Percentiles rank a stretch among this genome's conserved stretches.
Evolutionary conservation across 2,113 vertebrate species (phyloP).

Genomic region (Conger conger): DNA sequence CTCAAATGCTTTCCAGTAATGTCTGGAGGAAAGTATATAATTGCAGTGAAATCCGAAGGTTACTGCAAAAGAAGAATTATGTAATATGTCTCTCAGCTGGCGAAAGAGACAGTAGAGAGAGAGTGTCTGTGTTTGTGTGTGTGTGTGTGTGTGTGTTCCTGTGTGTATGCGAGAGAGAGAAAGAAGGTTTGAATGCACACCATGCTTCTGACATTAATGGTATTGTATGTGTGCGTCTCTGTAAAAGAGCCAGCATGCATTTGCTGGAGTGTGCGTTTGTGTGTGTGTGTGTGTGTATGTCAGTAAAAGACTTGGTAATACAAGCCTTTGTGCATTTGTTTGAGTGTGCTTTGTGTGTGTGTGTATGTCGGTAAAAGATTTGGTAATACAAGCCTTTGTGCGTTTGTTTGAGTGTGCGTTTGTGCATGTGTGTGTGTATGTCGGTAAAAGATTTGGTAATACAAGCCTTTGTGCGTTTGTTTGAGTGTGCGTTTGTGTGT

Average conservation of each 20-base stretch:
- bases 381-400: no score
- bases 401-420: not conserved
- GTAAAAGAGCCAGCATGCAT: slow-evolving; percentile 10
- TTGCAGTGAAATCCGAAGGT: not conserved
- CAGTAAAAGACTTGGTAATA: no score
- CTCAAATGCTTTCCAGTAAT: not conserved
- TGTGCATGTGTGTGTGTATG: not conserved
- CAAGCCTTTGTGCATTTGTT: not conserved
- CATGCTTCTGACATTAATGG: not conserved
- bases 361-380: not conserved
- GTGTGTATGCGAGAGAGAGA: not conserved
- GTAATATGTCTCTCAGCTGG: no score
- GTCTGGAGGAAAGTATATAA: not conserved
- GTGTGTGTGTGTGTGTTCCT: not conserved
- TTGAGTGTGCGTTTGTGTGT: not conserved
- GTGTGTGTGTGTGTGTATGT: slow-evolving; percentile 5
- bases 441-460: not conserved
- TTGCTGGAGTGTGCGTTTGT: no score
- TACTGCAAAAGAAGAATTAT: no score
- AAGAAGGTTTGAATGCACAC: not conserved
- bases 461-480: not conserved
- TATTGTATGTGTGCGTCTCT: slow-evolving; percentile 1
- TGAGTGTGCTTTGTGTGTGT: not conserved
- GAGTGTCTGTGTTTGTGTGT: slow-evolving; percentile 20
- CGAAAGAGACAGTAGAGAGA: not conserved